A percentile compares a stretch with the other conserved stretches of the same genome.
phyloP scores from a whole-genome alignment of 2,888 invertebrate species.

The Cosmorhoe ocellata region DNA sequence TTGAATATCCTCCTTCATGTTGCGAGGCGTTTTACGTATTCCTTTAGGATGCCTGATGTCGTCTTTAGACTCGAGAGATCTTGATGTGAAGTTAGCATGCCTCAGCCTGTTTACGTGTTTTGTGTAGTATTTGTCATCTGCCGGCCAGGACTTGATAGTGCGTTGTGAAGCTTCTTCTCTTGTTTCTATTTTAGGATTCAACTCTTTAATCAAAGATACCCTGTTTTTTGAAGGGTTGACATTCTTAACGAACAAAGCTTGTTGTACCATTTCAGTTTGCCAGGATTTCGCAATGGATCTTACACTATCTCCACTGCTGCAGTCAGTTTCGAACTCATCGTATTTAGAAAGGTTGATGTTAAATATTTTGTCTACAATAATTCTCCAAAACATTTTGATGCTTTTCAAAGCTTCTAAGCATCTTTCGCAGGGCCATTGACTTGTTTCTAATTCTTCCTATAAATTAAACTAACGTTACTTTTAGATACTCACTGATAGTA shows the following conservation, averaged over 20 bases:
- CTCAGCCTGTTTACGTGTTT: background rate
- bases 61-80: constrained; percentile 1
- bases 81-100: background rate
- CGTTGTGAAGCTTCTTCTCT: background rate
- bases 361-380: constrained; percentile 66
- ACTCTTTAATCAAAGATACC: constrained; percentile 9
- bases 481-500: too few species aligned
- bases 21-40: constrained; percentile 39
- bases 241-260: constrained; percentile 56
- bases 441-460: constrained; percentile 66
- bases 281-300: constrained; percentile 56
- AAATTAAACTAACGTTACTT: background rate
- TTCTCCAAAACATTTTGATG: constrained; percentile 73
- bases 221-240: constrained; percentile 38
- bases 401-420: constrained; percentile 70
- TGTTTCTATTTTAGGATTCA: constrained; percentile 10
- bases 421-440: constrained; percentile 71
- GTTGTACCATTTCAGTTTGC: constrained; percentile 62
- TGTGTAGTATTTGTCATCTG: constrained; percentile 5
- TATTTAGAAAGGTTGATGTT: constrained; percentile 48
- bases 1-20: constrained; percentile 43
- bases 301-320: constrained; percentile 43
- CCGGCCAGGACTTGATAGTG: constrained; percentile 9
- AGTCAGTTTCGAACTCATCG: constrained; percentile 35
- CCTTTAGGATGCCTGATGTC: constrained; percentile 3